Evolutionary conservation across 2,888 invertebrate species (phyloP).

Genomic region (Stenodera caucasica): DNA sequence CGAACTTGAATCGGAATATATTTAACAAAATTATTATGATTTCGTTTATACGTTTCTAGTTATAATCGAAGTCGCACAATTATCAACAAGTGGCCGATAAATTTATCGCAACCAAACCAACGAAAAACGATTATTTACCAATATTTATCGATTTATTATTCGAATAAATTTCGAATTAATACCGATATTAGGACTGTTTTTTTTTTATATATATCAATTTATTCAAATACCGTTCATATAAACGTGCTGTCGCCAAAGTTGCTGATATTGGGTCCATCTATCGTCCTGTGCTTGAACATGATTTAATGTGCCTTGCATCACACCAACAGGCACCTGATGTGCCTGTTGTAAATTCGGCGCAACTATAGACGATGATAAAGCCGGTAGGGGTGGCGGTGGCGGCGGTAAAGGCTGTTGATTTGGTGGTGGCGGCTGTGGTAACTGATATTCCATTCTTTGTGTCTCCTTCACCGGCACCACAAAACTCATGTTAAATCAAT

Average conservation of each 20-base stretch:
- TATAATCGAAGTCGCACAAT: background rate
- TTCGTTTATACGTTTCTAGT: background rate
- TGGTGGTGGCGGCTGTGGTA: constrained; percentile 57
- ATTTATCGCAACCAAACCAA: background rate
- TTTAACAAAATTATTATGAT: too few relatives aligned
- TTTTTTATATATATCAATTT: too few relatives aligned
- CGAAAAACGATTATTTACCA: background rate
- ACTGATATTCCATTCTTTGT: constrained; percentile 57
- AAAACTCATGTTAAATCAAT: constrained; percentile 56
- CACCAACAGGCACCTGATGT: constrained; percentile 64
- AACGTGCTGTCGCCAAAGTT: constrained; percentile 79
- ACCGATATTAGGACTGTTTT: too few relatives aligned
- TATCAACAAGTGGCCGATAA: constrained; percentile 6
- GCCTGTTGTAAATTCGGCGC: constrained; percentile 48
- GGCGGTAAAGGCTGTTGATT: constrained; percentile 54
- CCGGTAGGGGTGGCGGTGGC: constrained; percentile 34
- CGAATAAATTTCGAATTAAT: too few relatives aligned
- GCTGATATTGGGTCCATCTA: constrained; percentile 74
- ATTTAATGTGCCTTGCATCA: constrained; percentile 67
- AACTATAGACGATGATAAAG: constrained; percentile 48
- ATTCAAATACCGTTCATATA: constrained; percentile 72
- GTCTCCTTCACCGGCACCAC: constrained; percentile 54
- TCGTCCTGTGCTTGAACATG: constrained; percentile 66
- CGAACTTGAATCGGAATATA: too few relatives aligned
- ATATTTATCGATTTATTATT: too few relatives aligned